These are phyloP conservation scores for Nemotelus pantherinus DNA, from an alignment of 2,888 invertebrate species.

Conservation along the genomic window DNA sequence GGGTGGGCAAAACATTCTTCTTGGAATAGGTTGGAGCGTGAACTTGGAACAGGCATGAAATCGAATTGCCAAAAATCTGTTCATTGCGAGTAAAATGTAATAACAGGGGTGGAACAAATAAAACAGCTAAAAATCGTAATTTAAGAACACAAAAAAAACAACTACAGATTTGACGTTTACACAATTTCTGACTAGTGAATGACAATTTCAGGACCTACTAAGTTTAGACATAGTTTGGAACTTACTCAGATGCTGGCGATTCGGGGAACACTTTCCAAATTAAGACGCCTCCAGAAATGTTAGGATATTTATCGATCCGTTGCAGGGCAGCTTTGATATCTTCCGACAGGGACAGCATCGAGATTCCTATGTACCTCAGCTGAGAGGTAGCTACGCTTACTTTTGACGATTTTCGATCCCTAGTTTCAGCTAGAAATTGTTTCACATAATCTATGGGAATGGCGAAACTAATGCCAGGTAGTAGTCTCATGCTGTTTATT, in stretches of 20 bases:
- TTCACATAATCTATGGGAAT: neutral
- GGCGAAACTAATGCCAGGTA: slow-evolving; percentile 11
- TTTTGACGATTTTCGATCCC: neutral
- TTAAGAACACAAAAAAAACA: too few species aligned
- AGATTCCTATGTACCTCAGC: slow-evolving; percentile 51
- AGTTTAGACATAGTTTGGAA: slow-evolving; percentile 59
- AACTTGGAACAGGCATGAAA: too few species aligned
- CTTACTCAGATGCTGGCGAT: neutral
- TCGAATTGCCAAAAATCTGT: too few species aligned
- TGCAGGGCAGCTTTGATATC: slow-evolving; percentile 19
- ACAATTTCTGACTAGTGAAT: too few species aligned
- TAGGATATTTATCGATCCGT: neutral
- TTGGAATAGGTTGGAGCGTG: too few species aligned
- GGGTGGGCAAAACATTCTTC: too few species aligned
- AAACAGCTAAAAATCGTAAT: too few species aligned
- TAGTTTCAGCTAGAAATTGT: neutral
- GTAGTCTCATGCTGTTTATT: neutral
- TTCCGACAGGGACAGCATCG: neutral
- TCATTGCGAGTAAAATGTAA: too few species aligned
- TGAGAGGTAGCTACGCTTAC: slow-evolving; percentile 56
- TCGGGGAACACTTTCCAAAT: neutral
- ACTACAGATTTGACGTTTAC: too few species aligned
- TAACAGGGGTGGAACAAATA: too few species aligned
- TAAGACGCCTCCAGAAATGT: neutral
- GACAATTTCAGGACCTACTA: too few species aligned